Base-by-base conservation (phyloP, 2,888 invertebrate species). In the Amiota minor region DNA sequence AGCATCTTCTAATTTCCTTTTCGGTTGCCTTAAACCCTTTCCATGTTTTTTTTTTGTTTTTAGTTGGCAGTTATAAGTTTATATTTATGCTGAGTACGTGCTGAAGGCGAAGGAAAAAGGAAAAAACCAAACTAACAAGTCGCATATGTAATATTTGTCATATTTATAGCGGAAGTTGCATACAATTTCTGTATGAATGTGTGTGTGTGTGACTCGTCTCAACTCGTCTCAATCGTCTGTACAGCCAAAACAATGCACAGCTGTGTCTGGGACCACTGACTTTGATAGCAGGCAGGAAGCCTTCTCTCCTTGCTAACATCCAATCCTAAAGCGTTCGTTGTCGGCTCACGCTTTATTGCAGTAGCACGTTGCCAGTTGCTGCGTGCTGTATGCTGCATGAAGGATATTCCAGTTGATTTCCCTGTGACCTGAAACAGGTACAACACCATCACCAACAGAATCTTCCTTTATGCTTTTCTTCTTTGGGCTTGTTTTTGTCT, bases 61-160 rank as follows among this genome's bases (percentile, higher is more conserved):
- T 35, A 8, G 35, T 20, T 47, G 46, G 46, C 49, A 47, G 49
- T 65, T 47, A 16, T 84, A 83, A 85, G 80, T 83, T 84, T 81
- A 83, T 84, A 83, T 83, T 83, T 83, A 83, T 83, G 83, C 78
- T 80, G 81, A 76, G 81, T 84, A 83, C 83, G 83, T 83, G 83
- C 81, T 80, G 46, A 8, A 81, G 81, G 68, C 77, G 80, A 53
- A 71, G 23, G 20, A 35, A 35, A 35, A 35, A 35, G 35, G 10
- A 61, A 55, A 35, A 35, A 35, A 35, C 35, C 23, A 49, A 67
- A 59, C 64, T 74, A 69, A 71, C 65, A 35, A 69, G 67, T 23
- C 56, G 64, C 64, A 74, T 50, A 75, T 74, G 74, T 75, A 76
- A 77, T 84, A 83, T 83, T 83, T 84, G 83, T 83, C 83, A 83